Base-by-base conservation (phyloP, 92 coral and sea anemone genomes). In the Siderastrea radians region DNA sequence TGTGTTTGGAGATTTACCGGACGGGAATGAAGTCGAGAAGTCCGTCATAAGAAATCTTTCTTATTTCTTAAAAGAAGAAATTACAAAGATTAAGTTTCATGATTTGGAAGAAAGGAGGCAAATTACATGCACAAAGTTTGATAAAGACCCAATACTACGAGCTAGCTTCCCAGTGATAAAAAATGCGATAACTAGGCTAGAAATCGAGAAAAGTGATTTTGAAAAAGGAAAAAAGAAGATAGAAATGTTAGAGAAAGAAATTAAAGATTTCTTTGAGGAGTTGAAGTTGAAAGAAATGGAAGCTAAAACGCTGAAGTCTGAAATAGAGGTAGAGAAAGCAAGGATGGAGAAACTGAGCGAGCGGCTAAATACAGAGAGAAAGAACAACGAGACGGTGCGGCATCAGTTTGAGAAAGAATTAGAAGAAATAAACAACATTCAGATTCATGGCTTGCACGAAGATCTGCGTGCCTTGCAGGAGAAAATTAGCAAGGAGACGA, bases 1-100 rank as follows among this genome's bases (percentile, higher is more conserved):
- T 4, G 79, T 83, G 87, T 83, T 83, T 48, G 87, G 87, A 3
- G 87, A 83, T 83, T 12, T 72, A 14, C 87, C 87, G 1, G 58
- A 17, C 6, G 79, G 80, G 13, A 47, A 83, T 79, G 79, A 83
- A 48, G 38, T 4, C 6, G 87, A 83, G 55, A 83, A 26, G 79
- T 45, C 15, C n/a, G 13, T 83, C 46, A 7, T 72, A n/a, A 71
- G 9, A 59, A 73, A 72, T 14, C 72, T 83, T 2, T 51, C 51
- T 11, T 65, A 83, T 8, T 83, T 83, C 59, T 50, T 83, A 49
- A 72, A 83, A 51, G 79, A 83, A 9, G 79, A 83, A 59, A 48
- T 73, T 70, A 47, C 47, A 49, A 54, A 54, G 68, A 52, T 86
- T 0, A 52, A 79, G 65, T 58, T 54, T 9, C 48, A 49, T 7